A percentile compares a stretch with the other conserved stretches of the same genome.
phyloP scores from a whole-genome alignment of 2,888 invertebrate genomes.

The Brenthis daphne region DNA sequence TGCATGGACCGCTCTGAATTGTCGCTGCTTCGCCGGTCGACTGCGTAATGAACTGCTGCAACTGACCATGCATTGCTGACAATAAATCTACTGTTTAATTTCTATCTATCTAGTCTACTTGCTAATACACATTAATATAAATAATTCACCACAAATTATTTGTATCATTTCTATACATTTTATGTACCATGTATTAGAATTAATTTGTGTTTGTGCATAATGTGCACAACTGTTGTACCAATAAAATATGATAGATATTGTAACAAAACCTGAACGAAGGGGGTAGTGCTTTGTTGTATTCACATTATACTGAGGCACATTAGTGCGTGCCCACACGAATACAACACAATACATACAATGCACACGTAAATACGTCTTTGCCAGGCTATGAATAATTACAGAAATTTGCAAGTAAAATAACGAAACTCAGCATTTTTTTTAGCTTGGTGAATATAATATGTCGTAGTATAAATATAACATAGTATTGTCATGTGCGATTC shows the following conservation, averaged over 20 bases:
- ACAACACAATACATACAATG: slow-evolving; percentile 69
- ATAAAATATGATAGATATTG: slow-evolving; percentile 56
- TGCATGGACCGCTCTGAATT: slow-evolving; percentile 75
- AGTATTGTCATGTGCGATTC: slow-evolving; percentile 59
- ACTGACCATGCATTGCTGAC: slow-evolving; percentile 33
- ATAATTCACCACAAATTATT: background rate
- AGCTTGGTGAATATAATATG: slow-evolving; percentile 69
- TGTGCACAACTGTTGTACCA: slow-evolving; percentile 55
- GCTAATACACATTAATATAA: background rate
- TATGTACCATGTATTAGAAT: background rate
- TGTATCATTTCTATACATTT: background rate
- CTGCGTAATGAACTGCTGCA: slow-evolving; percentile 58
- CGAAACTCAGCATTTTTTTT: slow-evolving; percentile 65
- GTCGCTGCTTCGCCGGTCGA: slow-evolving; percentile 66
- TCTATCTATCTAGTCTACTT: slow-evolving; percentile 4
- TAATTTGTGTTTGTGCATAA: slow-evolving; percentile 14
- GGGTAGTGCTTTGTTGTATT: slow-evolving; percentile 47
- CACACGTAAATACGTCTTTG: slow-evolving; percentile 72
- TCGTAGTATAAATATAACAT: slow-evolving; percentile 52
- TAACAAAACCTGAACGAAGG: slow-evolving; percentile 55
- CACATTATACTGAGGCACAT: slow-evolving; percentile 48
- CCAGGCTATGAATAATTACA: slow-evolving; percentile 73
- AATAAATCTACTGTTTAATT: slow-evolving; percentile 31
- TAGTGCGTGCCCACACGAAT: slow-evolving; percentile 65
- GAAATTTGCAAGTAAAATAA: slow-evolving; percentile 77